Evolutionary conservation across 2,113 vertebrate species (phyloP).

Genomic region (Elaphurus davidianus): DNA sequence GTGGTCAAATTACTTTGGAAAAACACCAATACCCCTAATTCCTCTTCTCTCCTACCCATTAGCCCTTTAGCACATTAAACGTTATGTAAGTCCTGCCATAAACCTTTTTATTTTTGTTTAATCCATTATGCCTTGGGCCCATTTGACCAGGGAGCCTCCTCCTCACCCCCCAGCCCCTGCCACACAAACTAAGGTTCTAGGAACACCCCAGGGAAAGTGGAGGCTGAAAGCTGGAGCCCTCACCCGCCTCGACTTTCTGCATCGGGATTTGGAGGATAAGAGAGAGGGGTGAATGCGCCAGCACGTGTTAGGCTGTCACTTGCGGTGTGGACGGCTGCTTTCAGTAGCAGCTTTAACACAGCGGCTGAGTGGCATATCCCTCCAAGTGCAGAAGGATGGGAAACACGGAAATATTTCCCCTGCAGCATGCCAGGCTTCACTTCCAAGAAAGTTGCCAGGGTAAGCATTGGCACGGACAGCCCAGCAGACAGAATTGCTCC

Average conservation of each 20-base stretch:
- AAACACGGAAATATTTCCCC: slow-evolving; percentile 22
- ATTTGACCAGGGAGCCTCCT: background rate
- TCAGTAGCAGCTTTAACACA: background rate
- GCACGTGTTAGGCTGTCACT: background rate
- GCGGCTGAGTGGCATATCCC: background rate
- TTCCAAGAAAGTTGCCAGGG: slow-evolving; percentile 19
- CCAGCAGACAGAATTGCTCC: background rate
- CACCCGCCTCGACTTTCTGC: background rate
- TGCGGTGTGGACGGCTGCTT: background rate
- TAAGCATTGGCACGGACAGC: background rate
- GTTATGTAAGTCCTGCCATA: background rate
- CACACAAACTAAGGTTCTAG: background rate
- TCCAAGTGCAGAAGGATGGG: background rate
- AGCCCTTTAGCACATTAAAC: background rate
- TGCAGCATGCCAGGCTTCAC: background rate
- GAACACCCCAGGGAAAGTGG: background rate
- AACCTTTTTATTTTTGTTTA: background rate
- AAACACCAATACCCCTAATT: background rate
- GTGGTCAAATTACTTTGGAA: background rate
- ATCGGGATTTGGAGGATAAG: background rate
- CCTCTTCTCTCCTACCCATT: background rate
- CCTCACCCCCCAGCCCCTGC: fast-evolving
- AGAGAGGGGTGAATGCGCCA: background rate
- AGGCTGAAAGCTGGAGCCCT: background rate
- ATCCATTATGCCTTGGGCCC: background rate